Evolutionary conservation across 35 echinoderm and acorn worm genomes (phyloP).

Genomic region (Chiridota heheva): DNA sequence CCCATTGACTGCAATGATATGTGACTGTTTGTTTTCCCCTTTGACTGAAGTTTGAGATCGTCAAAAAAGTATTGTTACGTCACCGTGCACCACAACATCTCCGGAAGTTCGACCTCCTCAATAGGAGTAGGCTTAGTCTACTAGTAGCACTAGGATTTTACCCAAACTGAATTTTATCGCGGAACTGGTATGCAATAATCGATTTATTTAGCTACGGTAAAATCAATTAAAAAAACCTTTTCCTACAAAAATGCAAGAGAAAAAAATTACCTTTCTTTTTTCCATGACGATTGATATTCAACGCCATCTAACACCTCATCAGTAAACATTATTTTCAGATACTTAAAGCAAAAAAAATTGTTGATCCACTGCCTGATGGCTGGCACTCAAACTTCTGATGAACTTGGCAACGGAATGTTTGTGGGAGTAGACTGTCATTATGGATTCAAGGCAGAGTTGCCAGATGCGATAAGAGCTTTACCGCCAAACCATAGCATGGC

Average conservation of each 20-base stretch:
- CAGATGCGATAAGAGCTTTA: too few species aligned
- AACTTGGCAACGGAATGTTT: background rate
- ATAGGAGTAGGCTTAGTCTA: background rate
- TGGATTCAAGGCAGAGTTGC: background rate
- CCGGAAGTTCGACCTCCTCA: too few species aligned
- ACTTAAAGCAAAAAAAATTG: background rate
- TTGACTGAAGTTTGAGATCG: too few species aligned
- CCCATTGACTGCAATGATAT: background rate
- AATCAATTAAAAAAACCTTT: background rate
- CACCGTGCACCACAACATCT: too few species aligned
- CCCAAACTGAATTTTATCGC: background rate
- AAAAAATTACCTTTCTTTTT: conserved; percentile 44
- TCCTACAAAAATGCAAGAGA: background rate
- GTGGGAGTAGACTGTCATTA: background rate
- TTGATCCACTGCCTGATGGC: background rate
- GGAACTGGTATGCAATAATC: background rate
- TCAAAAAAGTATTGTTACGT: too few species aligned
- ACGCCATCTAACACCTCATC: conserved; percentile 61
- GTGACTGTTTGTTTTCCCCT: too few species aligned
- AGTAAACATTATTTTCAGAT: conserved; percentile 28
- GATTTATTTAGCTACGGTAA: background rate
- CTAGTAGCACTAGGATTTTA: background rate
- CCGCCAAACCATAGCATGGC: background rate
- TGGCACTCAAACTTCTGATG: conserved; percentile 1
- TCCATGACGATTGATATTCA: conserved; percentile 65